These are phyloP conservation scores for Acropternis orthonyx DNA, from an alignment of 2,797 vertebrate species.

Conservation along the genomic window DNA sequence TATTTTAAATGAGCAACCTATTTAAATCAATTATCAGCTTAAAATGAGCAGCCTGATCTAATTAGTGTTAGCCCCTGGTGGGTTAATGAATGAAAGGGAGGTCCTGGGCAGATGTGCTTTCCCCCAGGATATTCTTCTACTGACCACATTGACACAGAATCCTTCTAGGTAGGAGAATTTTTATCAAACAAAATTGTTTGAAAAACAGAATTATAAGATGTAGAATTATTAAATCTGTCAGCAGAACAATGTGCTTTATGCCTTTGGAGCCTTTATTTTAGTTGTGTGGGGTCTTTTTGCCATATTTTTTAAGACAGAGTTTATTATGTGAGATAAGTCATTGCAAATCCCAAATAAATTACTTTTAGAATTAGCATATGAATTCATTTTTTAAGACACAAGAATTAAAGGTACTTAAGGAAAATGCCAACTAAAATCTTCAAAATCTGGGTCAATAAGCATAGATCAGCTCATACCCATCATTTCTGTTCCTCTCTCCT, in stretches of 20 bases:
- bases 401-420: constrained; percentile 50
- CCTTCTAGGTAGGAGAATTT: constrained; percentile 58
- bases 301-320: constrained; percentile 39
- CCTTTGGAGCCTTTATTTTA: not conserved
- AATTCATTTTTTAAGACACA: constrained; percentile 58
- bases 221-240: constrained; percentile 36
- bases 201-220: constrained; percentile 8
- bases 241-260: constrained; percentile 10
- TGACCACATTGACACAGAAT: constrained; percentile 78
- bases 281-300: not conserved
- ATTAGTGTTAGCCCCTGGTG: constrained; percentile 82
- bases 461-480: not conserved
- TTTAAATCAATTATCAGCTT: constrained; percentile 89
- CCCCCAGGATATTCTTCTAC: constrained; percentile 71
- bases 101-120: constrained; percentile 76
- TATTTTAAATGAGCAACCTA: constrained; percentile 86
- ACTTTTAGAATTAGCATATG: constrained; percentile 66
- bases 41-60: constrained; percentile 84
- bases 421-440: constrained; percentile 34
- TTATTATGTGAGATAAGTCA: constrained; percentile 69
- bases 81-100: constrained; percentile 82
- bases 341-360: constrained; percentile 74
- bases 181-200: constrained; percentile 49
- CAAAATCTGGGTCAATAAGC: constrained; percentile 1
- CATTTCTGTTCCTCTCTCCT: not conserved